Conservation (phyloP, 2,888 invertebrate genomes). For the Neuroscelio doddi region DNA sequence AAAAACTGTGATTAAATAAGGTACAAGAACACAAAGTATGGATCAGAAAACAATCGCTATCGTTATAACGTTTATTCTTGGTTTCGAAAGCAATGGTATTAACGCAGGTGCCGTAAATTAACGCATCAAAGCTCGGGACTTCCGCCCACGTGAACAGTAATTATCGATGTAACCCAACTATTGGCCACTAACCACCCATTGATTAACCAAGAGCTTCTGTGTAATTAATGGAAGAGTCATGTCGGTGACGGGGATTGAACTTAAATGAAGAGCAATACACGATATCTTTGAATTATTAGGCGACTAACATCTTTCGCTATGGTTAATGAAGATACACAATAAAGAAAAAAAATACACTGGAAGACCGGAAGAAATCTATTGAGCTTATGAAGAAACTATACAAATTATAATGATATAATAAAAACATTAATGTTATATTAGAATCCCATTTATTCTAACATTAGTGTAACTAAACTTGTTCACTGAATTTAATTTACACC, state of each 20-base stretch:
- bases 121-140: constrained; percentile 61
- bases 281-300: constrained; percentile 40
- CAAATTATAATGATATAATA: no score
- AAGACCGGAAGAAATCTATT: not conserved
- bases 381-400: no score
- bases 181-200: constrained; percentile 68
- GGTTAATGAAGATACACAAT: not conserved
- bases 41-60: constrained; percentile 41
- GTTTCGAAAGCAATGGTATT: constrained; percentile 51
- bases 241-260: constrained; percentile 46
- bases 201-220: constrained; percentile 65
- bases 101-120: constrained; percentile 64
- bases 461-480: no score
- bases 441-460: no score
- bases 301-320: constrained; percentile 35
- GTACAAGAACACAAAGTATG: constrained; percentile 14
- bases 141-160: constrained; percentile 60
- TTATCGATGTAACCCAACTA: constrained; percentile 67
- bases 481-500: no score
- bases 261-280: constrained; percentile 36
- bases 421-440: no score
- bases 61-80: constrained; percentile 41
- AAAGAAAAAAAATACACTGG: not conserved
- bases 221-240: constrained; percentile 68
- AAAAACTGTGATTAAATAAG: no score